Evolutionary conservation across 2,113 vertebrate genomes (phyloP), one percentile per base, ranked within the genome.

Genomic region (Clarias batrachus): DNA sequence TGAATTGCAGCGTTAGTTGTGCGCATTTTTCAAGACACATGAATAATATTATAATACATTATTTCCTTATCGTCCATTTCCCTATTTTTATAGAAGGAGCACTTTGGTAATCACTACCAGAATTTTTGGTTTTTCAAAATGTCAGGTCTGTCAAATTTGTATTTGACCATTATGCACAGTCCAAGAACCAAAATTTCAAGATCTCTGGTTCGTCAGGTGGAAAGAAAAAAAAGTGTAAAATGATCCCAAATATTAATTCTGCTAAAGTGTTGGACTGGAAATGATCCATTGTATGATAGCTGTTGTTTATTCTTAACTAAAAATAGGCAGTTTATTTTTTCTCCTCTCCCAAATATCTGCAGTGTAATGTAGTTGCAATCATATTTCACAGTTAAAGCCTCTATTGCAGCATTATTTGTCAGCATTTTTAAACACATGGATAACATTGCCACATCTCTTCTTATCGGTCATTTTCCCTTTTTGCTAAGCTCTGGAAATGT

Each of bases 311-410:
- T 71, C 37, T 16, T 30, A 3, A 73, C 70, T 73, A 73, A 73
- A 17, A 73, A 41, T 21, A 9, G 70, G 41, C n/a, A 7, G 48
- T 54, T 25, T 78, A 30, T 78, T 56, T 57, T 8, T 54, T 60
- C 56, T 60, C 17, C 37, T 25, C 19, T 37, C 60, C 8, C 3
- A 66, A 79, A 33, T 48, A 56, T 33, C 37, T 66, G n/a, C 21
- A n/a, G 62, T 85, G 62, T 79, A 68, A 79, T 85, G 62, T 57
- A 19, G 62, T 23, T 25, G 74, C 6, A 77, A 66, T 85, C 74
- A 12, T 68, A 66, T 54, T 79, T 77, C 84, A 66, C n/a, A 8
- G 60, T 56, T 66, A 54, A 66, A 78, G 41, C 41, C 60, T 27
- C 27, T 78, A n/a, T 68, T 79, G n/a, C n/a, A 77, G 48, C 84